These are phyloP conservation scores for Callorhinus ursinus DNA, from an alignment of 2,113 vertebrate species.

Conservation along the genomic window DNA sequence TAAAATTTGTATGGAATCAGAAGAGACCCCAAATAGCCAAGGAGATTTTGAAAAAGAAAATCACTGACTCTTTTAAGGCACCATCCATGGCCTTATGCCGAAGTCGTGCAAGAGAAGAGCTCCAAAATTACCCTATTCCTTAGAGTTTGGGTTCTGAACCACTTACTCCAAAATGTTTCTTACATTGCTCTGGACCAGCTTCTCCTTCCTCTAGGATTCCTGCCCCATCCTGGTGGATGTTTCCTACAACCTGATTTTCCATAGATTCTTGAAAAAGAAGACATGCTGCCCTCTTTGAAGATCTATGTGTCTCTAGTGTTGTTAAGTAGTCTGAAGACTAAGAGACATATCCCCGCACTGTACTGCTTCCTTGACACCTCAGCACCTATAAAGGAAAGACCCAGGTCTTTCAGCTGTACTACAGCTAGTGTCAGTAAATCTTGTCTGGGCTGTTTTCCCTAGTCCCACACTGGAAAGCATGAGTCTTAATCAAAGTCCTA, in stretches of 20 bases:
- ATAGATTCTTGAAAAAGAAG: neutral
- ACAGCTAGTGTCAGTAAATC: neutral
- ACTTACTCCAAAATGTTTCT: neutral
- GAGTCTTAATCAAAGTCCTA: neutral
- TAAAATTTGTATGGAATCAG: too few species aligned
- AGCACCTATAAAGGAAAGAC: neutral
- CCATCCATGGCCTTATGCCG: neutral
- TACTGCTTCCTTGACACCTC: too few species aligned
- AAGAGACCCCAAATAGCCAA: too few species aligned
- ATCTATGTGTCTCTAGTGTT: rapidly evolving
- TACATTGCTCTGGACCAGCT: neutral
- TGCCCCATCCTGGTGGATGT: too few species aligned
- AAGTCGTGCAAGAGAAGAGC: neutral
- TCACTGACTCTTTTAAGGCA: neutral
- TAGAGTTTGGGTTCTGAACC: neutral
- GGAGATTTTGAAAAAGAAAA: too few species aligned
- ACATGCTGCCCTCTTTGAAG: rapidly evolving
- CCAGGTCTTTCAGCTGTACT: neutral
- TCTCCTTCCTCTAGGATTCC: too few species aligned
- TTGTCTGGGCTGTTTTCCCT: neutral
- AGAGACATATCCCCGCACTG: rapidly evolving
- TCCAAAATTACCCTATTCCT: too few species aligned
- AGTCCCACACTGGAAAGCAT: rapidly evolving
- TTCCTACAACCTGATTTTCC: neutral
- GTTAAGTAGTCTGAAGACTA: neutral